Evolutionary conservation across 2,888 invertebrate genomes (phyloP), one percentile per base, ranked within the genome.

Genomic region (Endomychus coccineus): DNA sequence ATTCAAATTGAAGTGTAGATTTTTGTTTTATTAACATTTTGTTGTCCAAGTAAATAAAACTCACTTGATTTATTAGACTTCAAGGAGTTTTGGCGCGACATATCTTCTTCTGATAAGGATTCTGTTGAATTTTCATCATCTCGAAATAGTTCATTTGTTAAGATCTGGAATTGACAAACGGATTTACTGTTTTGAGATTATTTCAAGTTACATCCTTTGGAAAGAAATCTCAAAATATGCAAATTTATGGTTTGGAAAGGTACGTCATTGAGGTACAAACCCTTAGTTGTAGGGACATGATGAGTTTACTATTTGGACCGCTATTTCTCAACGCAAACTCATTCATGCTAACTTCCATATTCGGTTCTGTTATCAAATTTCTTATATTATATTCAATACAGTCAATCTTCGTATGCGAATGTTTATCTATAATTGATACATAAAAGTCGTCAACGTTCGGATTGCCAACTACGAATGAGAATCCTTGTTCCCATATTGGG

Each of bases 401-500:
- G 2, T 89, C 90, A 6, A 91, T 70, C 31, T 72, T 70, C 43
- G 71, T 74, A 41, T 77, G 75, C 0, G 84, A 83, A 64, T 85
- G 85, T 51, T 83, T 83, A 56, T 91, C 90, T 32, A 78, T 50
- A 53, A 90, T 83, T 73, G 84, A 83, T 13, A 94, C 67, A 44
- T 84, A 80, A 11, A 96, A 62, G 12, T 79, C 77, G 57, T 92
- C 88, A 21, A 83, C 82, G 56, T 88, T 83, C 0, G 94, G 92
- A 68, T 94, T 87, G 50, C 78, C 76, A 3, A 95, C 83, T 22
- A 95, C 74, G 69, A 92, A 89, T 2, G 87, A 82, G 64, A 92
- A 89, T 7, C 90, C 90, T 59, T 90, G 85, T 66, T 95, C 92
- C 78, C 85, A 96, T 28, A 88, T 80, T 1, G 95, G 95, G 56